phyloP scores from a whole-genome alignment of 2,888 invertebrate genomes.

The Xestia c-nigrum region DNA sequence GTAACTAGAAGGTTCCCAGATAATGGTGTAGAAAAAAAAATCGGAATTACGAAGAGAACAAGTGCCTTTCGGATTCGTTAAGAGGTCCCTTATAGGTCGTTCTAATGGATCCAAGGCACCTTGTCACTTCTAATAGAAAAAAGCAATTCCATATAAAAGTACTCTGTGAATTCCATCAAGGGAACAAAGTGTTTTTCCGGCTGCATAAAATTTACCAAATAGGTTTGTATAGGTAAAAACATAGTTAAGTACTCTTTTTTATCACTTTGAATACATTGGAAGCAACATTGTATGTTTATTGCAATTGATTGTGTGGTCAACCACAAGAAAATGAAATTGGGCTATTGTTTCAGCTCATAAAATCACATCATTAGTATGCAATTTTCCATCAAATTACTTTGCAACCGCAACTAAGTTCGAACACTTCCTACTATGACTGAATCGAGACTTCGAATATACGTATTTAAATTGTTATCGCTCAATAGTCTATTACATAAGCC shows the following conservation, averaged over 20 bases:
- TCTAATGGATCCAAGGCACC: not conserved
- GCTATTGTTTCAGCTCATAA: slow-evolving; percentile 36
- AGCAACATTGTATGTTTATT: not conserved
- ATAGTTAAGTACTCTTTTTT: not conserved
- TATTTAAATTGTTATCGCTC: slow-evolving; percentile 12
- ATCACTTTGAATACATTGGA: not conserved
- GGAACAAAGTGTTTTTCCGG: not conserved
- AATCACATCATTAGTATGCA: slow-evolving; percentile 18
- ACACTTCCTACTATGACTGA: slow-evolving; percentile 18
- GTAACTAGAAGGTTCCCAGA: too few relatives aligned
- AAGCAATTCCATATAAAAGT: too few relatives aligned
- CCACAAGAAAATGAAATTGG: slow-evolving; percentile 45
- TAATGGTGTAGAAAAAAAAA: too few relatives aligned
- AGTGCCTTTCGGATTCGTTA: too few relatives aligned
- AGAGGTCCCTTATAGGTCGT: not conserved
- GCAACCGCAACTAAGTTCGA: slow-evolving; percentile 61
- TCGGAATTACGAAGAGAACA: too few relatives aligned
- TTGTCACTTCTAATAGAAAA: not conserved
- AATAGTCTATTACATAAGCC: slow-evolving; percentile 19
- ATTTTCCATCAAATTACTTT: slow-evolving; percentile 40
- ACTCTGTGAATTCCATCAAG: too few relatives aligned
- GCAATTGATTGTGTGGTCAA: slow-evolving; percentile 26
- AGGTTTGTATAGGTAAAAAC: not conserved
- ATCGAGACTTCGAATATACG: slow-evolving; percentile 13
- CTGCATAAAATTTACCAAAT: not conserved